phyloP scores from a whole-genome alignment of 2,888 invertebrate species.

The Kuschelorhynchus macadamiae region DNA sequence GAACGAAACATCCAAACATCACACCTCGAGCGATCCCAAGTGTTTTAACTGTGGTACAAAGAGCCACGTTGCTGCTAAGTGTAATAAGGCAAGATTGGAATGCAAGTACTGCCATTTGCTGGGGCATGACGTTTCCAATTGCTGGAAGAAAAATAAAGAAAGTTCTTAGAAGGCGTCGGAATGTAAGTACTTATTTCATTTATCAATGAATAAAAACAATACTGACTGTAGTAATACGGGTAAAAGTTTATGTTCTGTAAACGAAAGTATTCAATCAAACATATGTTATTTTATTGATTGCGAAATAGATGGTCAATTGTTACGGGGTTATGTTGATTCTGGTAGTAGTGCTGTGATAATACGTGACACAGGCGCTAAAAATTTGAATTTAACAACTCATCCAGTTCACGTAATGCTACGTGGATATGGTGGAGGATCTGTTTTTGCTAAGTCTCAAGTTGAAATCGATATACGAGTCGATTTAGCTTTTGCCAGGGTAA shows the following conservation, averaged over 20 bases:
- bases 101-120: not conserved
- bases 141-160: not conserved
- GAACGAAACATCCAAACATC: too few relatives aligned
- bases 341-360: not conserved
- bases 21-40: not conserved
- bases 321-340: not conserved
- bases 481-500: not conserved
- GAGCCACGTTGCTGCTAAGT: not conserved
- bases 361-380: not conserved
- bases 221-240: not conserved
- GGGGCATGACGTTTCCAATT: not conserved
- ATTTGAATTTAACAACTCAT: not conserved
- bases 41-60: not conserved
- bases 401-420: not conserved
- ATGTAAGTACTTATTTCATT: too few relatives aligned
- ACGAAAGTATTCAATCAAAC: too few relatives aligned
- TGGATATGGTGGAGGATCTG: not conserved
- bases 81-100: not conserved
- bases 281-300: not conserved
- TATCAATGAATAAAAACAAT: not conserved
- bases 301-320: not conserved
- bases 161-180: not conserved
- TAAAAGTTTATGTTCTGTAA: too few relatives aligned
- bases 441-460: not conserved
- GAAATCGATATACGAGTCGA: not conserved